Evolutionary conservation across 2,888 invertebrate species (phyloP).

Genomic region (Smittia sp.): DNA sequence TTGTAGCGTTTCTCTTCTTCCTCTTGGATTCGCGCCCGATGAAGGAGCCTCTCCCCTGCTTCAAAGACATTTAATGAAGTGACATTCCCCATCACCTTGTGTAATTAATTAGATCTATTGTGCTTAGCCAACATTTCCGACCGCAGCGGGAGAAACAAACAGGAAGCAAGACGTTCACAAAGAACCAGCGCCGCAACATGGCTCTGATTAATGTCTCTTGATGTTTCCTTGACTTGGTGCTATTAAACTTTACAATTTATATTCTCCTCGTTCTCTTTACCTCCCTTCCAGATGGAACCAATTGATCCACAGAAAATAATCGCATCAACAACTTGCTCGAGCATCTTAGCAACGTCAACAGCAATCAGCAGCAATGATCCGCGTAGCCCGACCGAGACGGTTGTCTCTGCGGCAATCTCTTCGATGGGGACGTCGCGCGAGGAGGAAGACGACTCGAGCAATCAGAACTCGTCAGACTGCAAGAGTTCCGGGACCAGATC

Average conservation of each 20-base stretch:
- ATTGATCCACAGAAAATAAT: slow-evolving; percentile 41
- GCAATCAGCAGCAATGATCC: slow-evolving; percentile 38
- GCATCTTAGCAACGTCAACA: slow-evolving; percentile 35
- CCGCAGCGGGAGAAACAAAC: not conserved
- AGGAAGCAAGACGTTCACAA: not conserved
- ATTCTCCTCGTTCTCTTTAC: not conserved
- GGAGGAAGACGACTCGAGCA: slow-evolving; percentile 70
- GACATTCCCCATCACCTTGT: slow-evolving; percentile 4
- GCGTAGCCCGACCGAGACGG: slow-evolving; percentile 44
- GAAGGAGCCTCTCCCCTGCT: not conserved
- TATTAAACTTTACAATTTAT: not conserved
- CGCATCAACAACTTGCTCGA: slow-evolving; percentile 29
- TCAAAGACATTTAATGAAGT: not conserved
- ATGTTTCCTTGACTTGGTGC: not conserved
- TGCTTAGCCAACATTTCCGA: not conserved
- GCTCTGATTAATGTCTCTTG: slow-evolving; percentile 1
- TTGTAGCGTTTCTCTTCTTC: not conserved
- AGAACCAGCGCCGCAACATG: not conserved
- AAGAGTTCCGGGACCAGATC: slow-evolving; percentile 71
- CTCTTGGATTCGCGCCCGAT: not conserved
- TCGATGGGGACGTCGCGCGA: slow-evolving; percentile 66
- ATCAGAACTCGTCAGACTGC: slow-evolving; percentile 66
- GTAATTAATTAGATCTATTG: slow-evolving; percentile 7
- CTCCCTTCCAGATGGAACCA: slow-evolving; percentile 43
- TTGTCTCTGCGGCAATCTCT: slow-evolving; percentile 51